Base-by-base conservation (phyloP, 2,113 vertebrate species). In the Thamnophis sirtalis region DNA sequence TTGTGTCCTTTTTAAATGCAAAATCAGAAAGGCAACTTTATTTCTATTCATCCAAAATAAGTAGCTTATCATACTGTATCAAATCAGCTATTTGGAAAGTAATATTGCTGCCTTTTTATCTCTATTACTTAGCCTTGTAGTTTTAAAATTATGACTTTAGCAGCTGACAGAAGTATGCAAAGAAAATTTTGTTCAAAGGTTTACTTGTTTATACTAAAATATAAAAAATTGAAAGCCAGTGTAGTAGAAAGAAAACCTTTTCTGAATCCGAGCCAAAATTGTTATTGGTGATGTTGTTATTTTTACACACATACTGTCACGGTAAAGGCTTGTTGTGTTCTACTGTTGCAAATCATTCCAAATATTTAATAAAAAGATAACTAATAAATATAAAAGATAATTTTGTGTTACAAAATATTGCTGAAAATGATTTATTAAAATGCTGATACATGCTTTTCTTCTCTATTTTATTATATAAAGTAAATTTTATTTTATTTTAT, bases 401-500 rank as follows among this genome's bases (percentile, higher is more conserved):
- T 26, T 51, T n/a, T 15, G 87, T 92, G 93, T 84, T 33, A 1
- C 94, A 90, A 93, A 21, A 90, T 55, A 50, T 95, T 92, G 94
- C 73, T 93, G 93, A 89, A 96, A 93, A 51, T 90, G 91, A 95
- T 95, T 95, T 92, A 93, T 48, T 55, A 1, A 63, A 13, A 89
- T 49, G 7, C 5, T 91, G 11, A 33, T 93, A 86, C 90, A 93
- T 93, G 92, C 89, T 95, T 90, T 96, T 96, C 55, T 92, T 94
- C 56, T 88, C 53, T 53, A 1, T 95, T 93, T 96, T 49, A 93
- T 95, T 93, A 11, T 93, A 24, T 0, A 92, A 51, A 19, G 91
- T 96, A 92, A 87, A 92, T 94, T 90, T 80, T 48, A 3, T 33
- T 96, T 80, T 48, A 3, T 33, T 96, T 58, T 97, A 3, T 58